Evolutionary conservation across 2,113 vertebrate species (phyloP), one percentile per base, ranked within the genome.

Genomic region (Campylorhamphus procurvoides): DNA sequence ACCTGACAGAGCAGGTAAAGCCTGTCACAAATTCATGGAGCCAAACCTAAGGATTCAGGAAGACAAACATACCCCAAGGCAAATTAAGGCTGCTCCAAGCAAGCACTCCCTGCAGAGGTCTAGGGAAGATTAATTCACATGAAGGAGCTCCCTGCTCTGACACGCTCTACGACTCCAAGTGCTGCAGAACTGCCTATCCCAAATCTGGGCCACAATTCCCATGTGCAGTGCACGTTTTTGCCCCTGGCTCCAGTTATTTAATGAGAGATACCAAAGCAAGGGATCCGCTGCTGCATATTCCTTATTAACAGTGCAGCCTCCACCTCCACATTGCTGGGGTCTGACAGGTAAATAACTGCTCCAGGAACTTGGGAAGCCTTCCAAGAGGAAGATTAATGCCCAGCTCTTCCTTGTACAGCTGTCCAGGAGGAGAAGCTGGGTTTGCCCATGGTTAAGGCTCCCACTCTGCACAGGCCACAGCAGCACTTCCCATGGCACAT

Each of bases 401-500:
- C 75, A 60, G 53, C 39, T 63, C 40, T 58, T 37, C 72, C n/a
- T 37, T 29, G 40, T 66, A n/a, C 0, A 0, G 55, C n/a, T 3
- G 24, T 10, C 24, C 69, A 39, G 49, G 28, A 76, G 10, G 40
- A 75, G n/a, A 27, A 59, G 47, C 19, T 27, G 63, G 11, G 77
- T 33, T 47, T 52, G 44, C 3, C 55, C 9, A 2, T 0, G 13
- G 0, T 4, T 6, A 9, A 33, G 46, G 66, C 62, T 79, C 66
- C n/a, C 29, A 11, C 31, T 14, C 15, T 4, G 46, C 27, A 13
- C 20, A 25, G 55, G 50, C 40, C 47, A 53, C 12, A 58, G 40
- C 22, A 68, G 44, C 69, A 37, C n/a, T 33, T 56, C 40, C 29
- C 40, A 0, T 0, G 24, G 14, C 0, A 0, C 37, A 8, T 1